These are phyloP conservation scores for Sipha flava DNA, from an alignment of 1,140 invertebrate genomes.

Conservation along the genomic window DNA sequence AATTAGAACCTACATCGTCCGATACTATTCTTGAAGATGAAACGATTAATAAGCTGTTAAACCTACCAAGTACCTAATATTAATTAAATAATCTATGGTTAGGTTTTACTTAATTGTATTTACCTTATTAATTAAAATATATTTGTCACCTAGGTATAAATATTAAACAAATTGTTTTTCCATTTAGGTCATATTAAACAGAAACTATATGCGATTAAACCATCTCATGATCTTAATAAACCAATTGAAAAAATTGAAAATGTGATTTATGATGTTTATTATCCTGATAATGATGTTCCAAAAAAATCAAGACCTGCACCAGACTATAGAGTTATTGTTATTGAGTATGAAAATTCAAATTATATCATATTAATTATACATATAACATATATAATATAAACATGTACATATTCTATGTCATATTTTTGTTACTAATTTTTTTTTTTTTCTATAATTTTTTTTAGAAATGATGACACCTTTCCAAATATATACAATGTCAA, in stretches of 20 bases:
- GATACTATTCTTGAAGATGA: not conserved
- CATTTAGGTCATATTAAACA: not conserved
- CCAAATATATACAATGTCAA: not conserved
- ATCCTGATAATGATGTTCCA: not conserved
- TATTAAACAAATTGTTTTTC: no score
- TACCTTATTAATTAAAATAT: not conserved
- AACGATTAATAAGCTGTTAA: not conserved
- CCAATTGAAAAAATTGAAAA: not conserved
- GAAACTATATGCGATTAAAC: constrained; percentile 6
- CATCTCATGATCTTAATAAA: not conserved
- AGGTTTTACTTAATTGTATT: not conserved
- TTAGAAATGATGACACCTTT: not conserved
- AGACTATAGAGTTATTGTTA: constrained; percentile 11
- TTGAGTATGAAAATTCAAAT: not conserved
- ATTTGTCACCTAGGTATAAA: not conserved
- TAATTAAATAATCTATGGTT: not conserved
- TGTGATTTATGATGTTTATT: constrained; percentile 2
- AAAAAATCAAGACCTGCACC: not conserved
- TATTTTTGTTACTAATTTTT: not conserved
- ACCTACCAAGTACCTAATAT: not conserved
- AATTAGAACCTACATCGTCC: not conserved
- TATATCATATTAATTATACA: not conserved
- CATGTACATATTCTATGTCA: no score
- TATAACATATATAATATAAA: no score
- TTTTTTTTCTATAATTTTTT: not conserved